phyloP scores from a whole-genome alignment of 2,797 vertebrate genomes.

The Synanceia verrucosa region DNA sequence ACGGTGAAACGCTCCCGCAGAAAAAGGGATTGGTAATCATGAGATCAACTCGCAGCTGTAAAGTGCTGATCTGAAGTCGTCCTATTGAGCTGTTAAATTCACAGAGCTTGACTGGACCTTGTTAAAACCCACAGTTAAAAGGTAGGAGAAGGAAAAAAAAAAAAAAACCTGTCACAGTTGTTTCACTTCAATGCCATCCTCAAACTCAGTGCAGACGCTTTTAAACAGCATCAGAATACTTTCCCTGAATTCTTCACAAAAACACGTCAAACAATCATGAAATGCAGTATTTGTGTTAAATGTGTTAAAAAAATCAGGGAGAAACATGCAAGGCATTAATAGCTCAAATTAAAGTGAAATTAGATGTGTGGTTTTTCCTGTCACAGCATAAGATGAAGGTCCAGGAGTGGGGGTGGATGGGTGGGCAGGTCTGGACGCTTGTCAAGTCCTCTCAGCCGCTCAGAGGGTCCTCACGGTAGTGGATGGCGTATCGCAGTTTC shows the following conservation, averaged over 20 bases:
- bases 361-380: conserved; percentile 25
- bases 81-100: conserved; percentile 45
- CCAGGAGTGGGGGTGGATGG: background rate
- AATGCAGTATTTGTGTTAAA: conserved; percentile 44
- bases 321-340: conserved; percentile 46
- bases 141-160: background rate
- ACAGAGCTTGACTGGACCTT: conserved; percentile 44
- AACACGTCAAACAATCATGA: conserved; percentile 34
- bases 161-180: conserved; percentile 55
- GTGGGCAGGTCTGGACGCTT: background rate
- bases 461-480: conserved; percentile 97
- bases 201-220: conserved; percentile 70
- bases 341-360: conserved; percentile 30
- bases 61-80: conserved; percentile 50
- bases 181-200: conserved; percentile 50
- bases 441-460: conserved; percentile 87
- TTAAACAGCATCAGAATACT: conserved; percentile 43
- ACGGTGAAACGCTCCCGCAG: conserved; percentile 9
- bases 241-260: conserved; percentile 62
- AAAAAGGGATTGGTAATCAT: conserved; percentile 19
- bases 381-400: conserved; percentile 36
- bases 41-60: conserved; percentile 31
- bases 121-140: conserved; percentile 33
- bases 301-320: conserved; percentile 32
- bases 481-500: conserved; percentile 96